A percentile compares a stretch with the other conserved stretches of the same genome.
Conservation (phyloP, 1,140 invertebrate genomes). For the Anoplophora glabripennis region DNA sequence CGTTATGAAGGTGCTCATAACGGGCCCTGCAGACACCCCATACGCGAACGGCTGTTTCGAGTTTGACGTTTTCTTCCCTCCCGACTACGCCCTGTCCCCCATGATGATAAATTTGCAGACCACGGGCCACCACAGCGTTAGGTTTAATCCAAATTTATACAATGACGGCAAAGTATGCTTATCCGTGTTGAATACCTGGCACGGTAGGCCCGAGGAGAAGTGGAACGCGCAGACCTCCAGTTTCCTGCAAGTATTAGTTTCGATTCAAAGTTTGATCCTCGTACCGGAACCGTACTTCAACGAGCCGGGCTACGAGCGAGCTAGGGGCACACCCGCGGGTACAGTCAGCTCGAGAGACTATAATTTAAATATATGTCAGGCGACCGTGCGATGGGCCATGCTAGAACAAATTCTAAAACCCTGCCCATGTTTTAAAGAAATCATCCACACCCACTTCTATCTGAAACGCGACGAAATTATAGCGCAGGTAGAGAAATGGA, state of each 20-base stretch:
- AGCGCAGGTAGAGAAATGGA: slow-evolving; percentile 86
- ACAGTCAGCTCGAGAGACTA: slow-evolving; percentile 88
- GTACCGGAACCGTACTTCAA: slow-evolving; percentile 98
- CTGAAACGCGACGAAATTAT: slow-evolving; percentile 89
- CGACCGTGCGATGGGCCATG: slow-evolving; percentile 95
- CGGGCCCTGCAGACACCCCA: slow-evolving; percentile 81
- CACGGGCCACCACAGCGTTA: slow-evolving; percentile 87
- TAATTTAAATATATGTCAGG: slow-evolving; percentile 94
- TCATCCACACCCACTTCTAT: slow-evolving; percentile 93
- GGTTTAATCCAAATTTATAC: slow-evolving; percentile 97
- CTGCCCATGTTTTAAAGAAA: slow-evolving; percentile 90
- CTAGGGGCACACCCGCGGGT: slow-evolving; percentile 82
- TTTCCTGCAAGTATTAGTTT: slow-evolving; percentile 93
- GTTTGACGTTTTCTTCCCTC: slow-evolving; percentile 89
- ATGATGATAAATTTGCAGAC: slow-evolving; percentile 92
- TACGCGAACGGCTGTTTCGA: slow-evolving; percentile 89
- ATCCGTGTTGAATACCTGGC: slow-evolving; percentile 95
- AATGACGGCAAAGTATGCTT: slow-evolving; percentile 97
- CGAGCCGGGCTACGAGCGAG: slow-evolving; percentile 89
- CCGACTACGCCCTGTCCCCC: slow-evolving; percentile 78
- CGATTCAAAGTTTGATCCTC: slow-evolving; percentile 93
- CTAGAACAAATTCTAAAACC: slow-evolving; percentile 89
- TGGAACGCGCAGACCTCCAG: slow-evolving; percentile 97
- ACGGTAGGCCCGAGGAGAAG: slow-evolving; percentile 96
- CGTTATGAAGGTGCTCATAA: slow-evolving; percentile 92